Conservation (phyloP, 2,888 invertebrate species). For the Ceraclea dissimilis region DNA sequence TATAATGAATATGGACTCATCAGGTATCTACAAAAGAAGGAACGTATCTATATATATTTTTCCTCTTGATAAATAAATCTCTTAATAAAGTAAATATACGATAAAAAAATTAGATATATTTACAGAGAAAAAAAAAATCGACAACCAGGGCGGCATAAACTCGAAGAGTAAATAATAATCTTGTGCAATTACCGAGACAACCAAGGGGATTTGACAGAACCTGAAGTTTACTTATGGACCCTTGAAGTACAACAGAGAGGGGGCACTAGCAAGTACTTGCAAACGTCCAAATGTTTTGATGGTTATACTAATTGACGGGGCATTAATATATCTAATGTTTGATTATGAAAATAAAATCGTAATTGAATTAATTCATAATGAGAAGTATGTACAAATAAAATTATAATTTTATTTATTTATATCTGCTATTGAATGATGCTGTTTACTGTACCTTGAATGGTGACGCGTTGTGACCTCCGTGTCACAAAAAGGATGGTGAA, state of each 20-base stretch:
- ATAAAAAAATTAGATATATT: no score
- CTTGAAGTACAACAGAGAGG: neutral
- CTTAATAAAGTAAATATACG: neutral
- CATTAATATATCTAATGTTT: neutral
- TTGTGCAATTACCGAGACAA: neutral
- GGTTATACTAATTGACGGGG: neutral
- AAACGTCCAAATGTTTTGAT: neutral
- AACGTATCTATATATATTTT: no score
- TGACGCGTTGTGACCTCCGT: no score
- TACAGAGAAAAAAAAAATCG: neutral
- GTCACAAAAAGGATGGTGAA: no score
- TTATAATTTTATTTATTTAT: no score
- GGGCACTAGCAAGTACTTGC: neutral
- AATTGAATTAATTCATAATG: no score
- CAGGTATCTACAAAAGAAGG: no score
- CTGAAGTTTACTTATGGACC: neutral
- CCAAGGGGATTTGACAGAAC: neutral
- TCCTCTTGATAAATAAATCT: neutral
- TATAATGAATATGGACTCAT: no score
- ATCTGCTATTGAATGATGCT: no score
- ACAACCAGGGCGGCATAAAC: neutral
- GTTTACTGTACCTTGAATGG: no score
- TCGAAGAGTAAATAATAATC: neutral
- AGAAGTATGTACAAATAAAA: no score
- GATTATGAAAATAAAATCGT: no score